Evolutionary conservation across 2,797 vertebrate genomes (phyloP), one percentile per base, ranked within the genome.

Genomic region (Sebastes hopkinsi): DNA sequence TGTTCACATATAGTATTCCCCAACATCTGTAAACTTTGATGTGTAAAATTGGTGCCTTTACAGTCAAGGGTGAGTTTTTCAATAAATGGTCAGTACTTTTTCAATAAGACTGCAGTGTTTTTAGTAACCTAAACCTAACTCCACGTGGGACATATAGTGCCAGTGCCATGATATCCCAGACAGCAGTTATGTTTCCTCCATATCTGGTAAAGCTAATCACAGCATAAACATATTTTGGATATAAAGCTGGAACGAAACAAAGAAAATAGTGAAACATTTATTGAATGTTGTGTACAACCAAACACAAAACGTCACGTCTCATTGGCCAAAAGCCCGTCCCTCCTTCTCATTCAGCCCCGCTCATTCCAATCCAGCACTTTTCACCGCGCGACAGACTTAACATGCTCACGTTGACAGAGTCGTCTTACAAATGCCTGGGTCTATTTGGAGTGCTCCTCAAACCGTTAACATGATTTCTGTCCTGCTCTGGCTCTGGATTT

Each of bases 361-460:
- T 65, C 22, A 1, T 14, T 61, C 70, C 29, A 55, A 12, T 42
- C 18, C 22, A 8, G 18, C 46, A 8, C 50, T 64, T 50, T 68
- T 30, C 73, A n/a, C 67, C 5, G 6, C 42, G 59, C 32, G 50
- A 72, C 83, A 25, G 55, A 59, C 38, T 34, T 25, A 68, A 74
- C 83, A 30, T 80, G 55, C 29, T 73, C 72, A 80, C 30, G 56
- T 72, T 50, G 25, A 78, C 72, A 74, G 88, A 66, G 81, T 91
- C 77, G 1, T 60, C 79, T 88, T 85, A 79, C 73, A 83, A 27
- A 86, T 84, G 34, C 81, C 76, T 23, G 36, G 2, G 67, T 83
- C 83, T 92, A 91, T 92, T 91, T 90, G 55, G 22, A 56, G 88
- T 11, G 58, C 18, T 3, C 59, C 16, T 72, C 38, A 32, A 73